These are phyloP conservation scores for Plebejus melissa DNA, from an alignment of 2,888 invertebrate genomes.

Conservation along the genomic window DNA sequence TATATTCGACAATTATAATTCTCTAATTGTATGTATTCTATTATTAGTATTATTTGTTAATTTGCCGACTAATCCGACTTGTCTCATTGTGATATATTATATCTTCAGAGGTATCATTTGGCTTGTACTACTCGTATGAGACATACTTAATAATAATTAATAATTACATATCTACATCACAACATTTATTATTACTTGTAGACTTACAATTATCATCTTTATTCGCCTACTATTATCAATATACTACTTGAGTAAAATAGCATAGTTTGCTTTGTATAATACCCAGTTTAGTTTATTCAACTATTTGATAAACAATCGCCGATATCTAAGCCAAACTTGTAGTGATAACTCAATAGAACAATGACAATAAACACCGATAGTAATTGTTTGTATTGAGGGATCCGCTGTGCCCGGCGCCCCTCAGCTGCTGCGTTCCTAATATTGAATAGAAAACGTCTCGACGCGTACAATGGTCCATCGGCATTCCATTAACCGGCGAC, in stretches of 20 bases:
- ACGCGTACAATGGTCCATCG: constrained; percentile 66
- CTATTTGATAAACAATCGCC: background rate
- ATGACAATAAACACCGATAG: background rate
- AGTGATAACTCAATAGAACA: background rate
- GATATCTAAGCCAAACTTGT: background rate
- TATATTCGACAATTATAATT: too few relatives aligned
- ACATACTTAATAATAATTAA: too few relatives aligned
- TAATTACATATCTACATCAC: too few relatives aligned
- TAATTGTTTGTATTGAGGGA: constrained; percentile 50
- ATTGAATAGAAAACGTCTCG: constrained; percentile 68
- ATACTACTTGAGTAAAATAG: background rate
- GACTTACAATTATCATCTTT: too few relatives aligned
- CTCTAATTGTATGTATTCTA: too few relatives aligned
- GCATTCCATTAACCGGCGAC: constrained; percentile 73
- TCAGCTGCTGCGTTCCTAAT: constrained; percentile 53
- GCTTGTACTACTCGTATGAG: too few relatives aligned
- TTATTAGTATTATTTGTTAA: too few relatives aligned
- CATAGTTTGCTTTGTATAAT: background rate
- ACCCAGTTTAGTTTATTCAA: background rate
- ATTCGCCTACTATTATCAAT: too few relatives aligned
- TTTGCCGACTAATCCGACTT: too few relatives aligned
- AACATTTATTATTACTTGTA: too few relatives aligned
- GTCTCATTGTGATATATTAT: too few relatives aligned
- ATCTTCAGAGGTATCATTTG: too few relatives aligned
- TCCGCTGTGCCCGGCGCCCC: constrained; percentile 42